phyloP scores from a whole-genome alignment of 2,888 invertebrate species.

The Erebia epiphron region DNA sequence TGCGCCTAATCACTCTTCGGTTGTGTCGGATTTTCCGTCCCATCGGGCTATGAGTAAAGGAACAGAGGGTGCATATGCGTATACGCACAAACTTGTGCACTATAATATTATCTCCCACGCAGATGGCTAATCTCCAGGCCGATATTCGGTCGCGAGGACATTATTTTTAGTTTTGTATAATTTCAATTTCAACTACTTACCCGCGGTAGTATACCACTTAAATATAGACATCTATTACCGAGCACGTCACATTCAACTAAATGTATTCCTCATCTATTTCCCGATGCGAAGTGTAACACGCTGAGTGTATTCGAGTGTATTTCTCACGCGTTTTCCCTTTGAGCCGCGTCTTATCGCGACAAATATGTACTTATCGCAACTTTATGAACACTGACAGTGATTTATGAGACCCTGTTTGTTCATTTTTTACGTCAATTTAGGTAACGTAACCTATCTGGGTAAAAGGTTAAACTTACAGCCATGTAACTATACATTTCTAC shows the following conservation, averaged over 20 bases:
- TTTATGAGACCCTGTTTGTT: slow-evolving; percentile 23
- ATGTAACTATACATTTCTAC: no score
- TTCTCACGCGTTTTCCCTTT: slow-evolving; percentile 29
- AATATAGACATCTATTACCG: neutral
- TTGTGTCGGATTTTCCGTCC: no score
- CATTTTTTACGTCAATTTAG: neutral
- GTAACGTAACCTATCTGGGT: neutral
- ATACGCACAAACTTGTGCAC: no score
- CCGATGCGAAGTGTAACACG: slow-evolving; percentile 6
- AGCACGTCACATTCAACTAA: neutral
- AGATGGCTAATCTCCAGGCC: no score
- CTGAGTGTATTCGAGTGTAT: slow-evolving; percentile 26
- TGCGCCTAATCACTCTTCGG: no score
- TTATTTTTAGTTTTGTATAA: no score
- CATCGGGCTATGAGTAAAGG: no score
- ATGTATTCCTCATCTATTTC: slow-evolving; percentile 2
- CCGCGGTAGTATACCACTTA: no score
- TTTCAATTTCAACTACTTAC: no score
- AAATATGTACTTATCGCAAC: slow-evolving; percentile 40
- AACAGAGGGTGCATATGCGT: no score
- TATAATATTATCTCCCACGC: no score
- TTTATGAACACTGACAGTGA: slow-evolving; percentile 34
- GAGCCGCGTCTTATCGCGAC: slow-evolving; percentile 29
- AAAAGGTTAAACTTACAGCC: neutral
- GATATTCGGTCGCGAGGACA: no score